Base-by-base conservation (phyloP, 2,888 invertebrate species). In the Latrodectus elegans region DNA sequence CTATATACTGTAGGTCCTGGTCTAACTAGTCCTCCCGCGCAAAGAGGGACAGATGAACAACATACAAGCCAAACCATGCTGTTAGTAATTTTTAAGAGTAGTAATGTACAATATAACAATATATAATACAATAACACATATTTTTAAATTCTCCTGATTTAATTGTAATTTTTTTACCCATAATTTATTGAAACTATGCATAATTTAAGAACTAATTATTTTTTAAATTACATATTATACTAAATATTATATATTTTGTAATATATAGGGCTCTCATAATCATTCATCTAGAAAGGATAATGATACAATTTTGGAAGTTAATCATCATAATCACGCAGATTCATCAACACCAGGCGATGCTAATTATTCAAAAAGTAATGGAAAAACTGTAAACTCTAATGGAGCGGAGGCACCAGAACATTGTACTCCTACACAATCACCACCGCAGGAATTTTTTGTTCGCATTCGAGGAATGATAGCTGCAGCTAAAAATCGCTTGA, bases 381-480 rank as follows among this genome's bases (percentile, higher is more conserved):
- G 68, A 6, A 76, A 76, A 64, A 65, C 6, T 15, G 11, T 17
- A 10, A 52, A 55, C 0, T 8, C 8, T 0, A 67, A 55, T 10
- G 51, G 51, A 8, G 38, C 84, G 14, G 84, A 84, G 14, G 52
- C 49, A 38, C 60, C 79, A 2, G 55, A 60, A 11, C 72, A 86
- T 38, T 17, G 52, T 8, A 1, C 81, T 1, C 49, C 75, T 0
- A 11, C 67, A 17, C 71, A 77, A 26, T 78, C 81, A 9, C 87
- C 89, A 10, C 26, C 84, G 4, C 79, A 85, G 17, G 89, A 89
- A 52, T 89, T 89, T 55, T 84, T 89, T 14, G 60, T 79, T 1
- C 74, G 89, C 1, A 89, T 89, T n/a, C 72, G 89, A 53, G 89
- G 89, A 53, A 86, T 89, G 84, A 89, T 89, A 17, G 26, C 89